phyloP scores from a whole-genome alignment of 2,888 invertebrate genomes.

The Marronus borbonicus region DNA sequence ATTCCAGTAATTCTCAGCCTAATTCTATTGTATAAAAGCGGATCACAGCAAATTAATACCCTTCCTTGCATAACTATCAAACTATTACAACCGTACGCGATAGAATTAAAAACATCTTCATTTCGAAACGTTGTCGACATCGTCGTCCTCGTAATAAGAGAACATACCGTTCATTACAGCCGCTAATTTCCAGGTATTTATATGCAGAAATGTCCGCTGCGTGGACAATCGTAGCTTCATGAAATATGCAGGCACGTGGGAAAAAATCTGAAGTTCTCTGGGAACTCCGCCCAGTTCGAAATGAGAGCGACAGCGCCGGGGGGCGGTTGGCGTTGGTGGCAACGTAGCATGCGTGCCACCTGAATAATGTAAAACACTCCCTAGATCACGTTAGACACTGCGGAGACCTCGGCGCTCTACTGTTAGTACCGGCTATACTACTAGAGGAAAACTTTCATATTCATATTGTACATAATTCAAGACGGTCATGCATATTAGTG shows the following conservation, averaged over 20 bases:
- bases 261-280: constrained; percentile 55
- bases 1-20: no score
- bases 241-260: constrained; percentile 55
- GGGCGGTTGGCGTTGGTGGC: constrained; percentile 36
- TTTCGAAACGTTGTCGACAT: constrained; percentile 9
- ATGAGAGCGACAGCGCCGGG: constrained; percentile 53
- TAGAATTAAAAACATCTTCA: constrained; percentile 28
- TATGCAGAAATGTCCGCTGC: constrained; percentile 34
- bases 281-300: constrained; percentile 57
- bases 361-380: constrained; percentile 57
- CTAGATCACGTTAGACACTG: constrained; percentile 53
- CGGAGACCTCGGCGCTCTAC: constrained; percentile 26
- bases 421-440: constrained; percentile 6
- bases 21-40: not conserved
- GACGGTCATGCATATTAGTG: constrained; percentile 49
- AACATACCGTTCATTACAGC: constrained; percentile 11
- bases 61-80: not conserved
- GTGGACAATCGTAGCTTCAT: constrained; percentile 47
- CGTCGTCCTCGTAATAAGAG: not conserved
- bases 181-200: constrained; percentile 41
- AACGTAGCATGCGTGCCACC: constrained; percentile 56
- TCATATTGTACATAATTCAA: constrained; percentile 51
- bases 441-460: constrained; percentile 51
- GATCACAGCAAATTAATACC: constrained; percentile 3
- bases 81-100: not conserved